Base-by-base conservation (phyloP, 2,888 invertebrate genomes). In the Leptura quadrifasciata region DNA sequence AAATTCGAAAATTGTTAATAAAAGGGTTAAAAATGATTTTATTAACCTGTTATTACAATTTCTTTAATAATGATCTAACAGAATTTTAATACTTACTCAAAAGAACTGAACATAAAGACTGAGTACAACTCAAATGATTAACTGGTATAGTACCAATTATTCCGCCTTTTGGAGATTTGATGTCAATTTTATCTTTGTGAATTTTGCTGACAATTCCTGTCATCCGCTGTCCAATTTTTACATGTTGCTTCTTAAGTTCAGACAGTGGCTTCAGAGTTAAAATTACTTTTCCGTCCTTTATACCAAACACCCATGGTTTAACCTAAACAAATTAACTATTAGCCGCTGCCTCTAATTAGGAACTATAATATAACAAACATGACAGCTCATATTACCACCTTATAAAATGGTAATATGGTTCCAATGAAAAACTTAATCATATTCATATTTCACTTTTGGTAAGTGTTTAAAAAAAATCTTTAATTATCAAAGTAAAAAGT, bases 281-380 rank as follows among this genome's bases (percentile, higher is more conserved):
- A 0, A 86, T 84, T 84, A 92, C 88, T 82, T 89, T 91, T 75
- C 88, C 88, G 2, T 85, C 81, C 58, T 88, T 87, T 0, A 86
- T 81, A 57, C 89, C 86, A 18, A 90, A 72, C 76, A 92, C 89
- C 12, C 91, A 91, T 76, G 91, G 91, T 58, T 89, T 91, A 3
- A 92, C 90, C 92, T 92, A 84, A 58, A 86, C 72, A 75, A 58
- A 67, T n/a, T 31, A 5, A 31, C 6, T 31, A 31, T 31, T 31
- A 31, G 27, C 8, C 8, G 27, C 27, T 31, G 27, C 27, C 8
- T 31, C 27, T 31, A 31, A 31, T 31, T 31, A 31, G 6, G 6
- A 31, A 31, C 27, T 31, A 31, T 6, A n/a, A n/a, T n/a, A 31
- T 31, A 31, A 31, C 27, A 31, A n/a, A n/a, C n/a, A n/a, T 24